A percentile compares a stretch with the other conserved stretches of the same genome.
Evolutionary conservation across 2,113 vertebrate species (phyloP).

Genomic region (Octodon degus): DNA sequence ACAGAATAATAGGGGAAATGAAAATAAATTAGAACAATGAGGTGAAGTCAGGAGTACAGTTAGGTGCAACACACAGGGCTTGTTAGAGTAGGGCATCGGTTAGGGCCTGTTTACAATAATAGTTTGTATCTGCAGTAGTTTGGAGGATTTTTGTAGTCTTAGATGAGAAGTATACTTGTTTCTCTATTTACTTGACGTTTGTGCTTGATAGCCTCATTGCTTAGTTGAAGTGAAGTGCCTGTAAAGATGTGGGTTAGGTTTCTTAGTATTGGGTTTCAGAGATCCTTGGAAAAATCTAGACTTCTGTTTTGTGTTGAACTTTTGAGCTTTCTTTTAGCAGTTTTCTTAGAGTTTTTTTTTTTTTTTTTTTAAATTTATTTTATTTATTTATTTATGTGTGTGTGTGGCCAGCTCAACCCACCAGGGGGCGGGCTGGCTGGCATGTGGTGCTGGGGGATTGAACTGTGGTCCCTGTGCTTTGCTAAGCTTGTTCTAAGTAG

Average conservation of each 20-base stretch:
- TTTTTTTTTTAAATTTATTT: too few relatives aligned
- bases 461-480: too few relatives aligned
- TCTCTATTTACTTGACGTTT: neutral
- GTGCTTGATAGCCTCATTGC: neutral
- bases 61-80: neutral
- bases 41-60: neutral
- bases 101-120: neutral
- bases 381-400: too few relatives aligned
- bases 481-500: too few relatives aligned
- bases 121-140: neutral
- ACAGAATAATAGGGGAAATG: neutral
- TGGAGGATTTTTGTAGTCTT: neutral
- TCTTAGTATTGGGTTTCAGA: neutral
- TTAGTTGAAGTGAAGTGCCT: neutral
- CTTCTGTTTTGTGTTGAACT: neutral
- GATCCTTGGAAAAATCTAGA: constrained; percentile 6
- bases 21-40: constrained; percentile 2
- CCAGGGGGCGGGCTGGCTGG: too few relatives aligned
- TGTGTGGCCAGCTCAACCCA: too few relatives aligned
- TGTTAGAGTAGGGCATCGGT: neutral
- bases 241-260: neutral
- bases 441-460: too few relatives aligned
- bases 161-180: neutral
- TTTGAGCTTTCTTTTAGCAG: neutral
- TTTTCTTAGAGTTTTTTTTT: constrained; percentile 41